Base-by-base conservation (phyloP, 2,888 invertebrate species). In the Spisula solida region DNA sequence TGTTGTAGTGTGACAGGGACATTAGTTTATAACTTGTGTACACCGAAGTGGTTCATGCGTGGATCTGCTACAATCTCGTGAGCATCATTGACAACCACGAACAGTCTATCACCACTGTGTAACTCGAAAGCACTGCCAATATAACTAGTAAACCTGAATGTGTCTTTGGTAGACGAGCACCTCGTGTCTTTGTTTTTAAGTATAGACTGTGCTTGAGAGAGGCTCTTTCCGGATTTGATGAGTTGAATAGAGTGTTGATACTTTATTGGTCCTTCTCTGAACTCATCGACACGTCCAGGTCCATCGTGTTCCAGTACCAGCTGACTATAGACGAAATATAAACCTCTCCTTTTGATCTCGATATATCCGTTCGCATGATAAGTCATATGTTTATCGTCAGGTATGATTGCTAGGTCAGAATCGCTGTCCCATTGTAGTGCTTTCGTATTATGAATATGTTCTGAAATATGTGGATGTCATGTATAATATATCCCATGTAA, bases 31-130 rank as follows among this genome's bases (percentile, higher is more conserved):
- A 89, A 47, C 84, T 83, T 89, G 70, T 89, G 89, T 6, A 56
- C 83, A 20, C 89, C 89, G 56, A 89, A 89, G 75, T 81, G 86
- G 81, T 89, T 89, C 86, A 89, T 86, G 10, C 48, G 55, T n/a
- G 89, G 75, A 81, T 81, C 60, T 12, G 89, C 81, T 8, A 75
- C 29, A 41, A 89, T 34, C 12, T 83, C 81, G 4, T 83, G 75
- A 0, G 51, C 80, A 48, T 80, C 70, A 20, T 83, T 75, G 0
- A 84, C 86, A 18, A 84, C 86, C 10, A 89, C 86, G 25, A 41
- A 75, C 25, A 89, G 81, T 47, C 56, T 86, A 34, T 89, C 89
- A 0, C 89, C 89, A 47, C 75, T 81, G 2, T 18, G 16, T 14
- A 89, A 80, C 78, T 86, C 83, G 55, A 86, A 86, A 10, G 81